Percentiles rank a stretch among this genome's conserved stretches.
Conservation (phyloP, 23 tunicate genomes). For the Halocynthia roretzi region DNA sequence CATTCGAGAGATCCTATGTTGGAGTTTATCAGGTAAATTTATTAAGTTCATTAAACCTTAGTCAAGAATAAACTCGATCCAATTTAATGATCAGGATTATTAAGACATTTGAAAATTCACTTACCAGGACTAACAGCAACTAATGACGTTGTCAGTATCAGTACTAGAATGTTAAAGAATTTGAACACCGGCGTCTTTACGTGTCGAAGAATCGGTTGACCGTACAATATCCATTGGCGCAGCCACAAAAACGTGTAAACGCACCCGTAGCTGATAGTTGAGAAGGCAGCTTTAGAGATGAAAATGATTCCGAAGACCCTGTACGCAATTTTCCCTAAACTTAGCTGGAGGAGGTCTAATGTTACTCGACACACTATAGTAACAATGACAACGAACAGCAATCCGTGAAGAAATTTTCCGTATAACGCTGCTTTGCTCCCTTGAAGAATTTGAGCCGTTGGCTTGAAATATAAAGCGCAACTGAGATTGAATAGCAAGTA, state of each 20-base stretch:
- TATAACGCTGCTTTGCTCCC: conserved; percentile 1
- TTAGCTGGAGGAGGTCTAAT: conserved; percentile 14
- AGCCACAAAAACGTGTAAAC: conserved; percentile 23
- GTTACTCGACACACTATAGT: conserved; percentile 4
- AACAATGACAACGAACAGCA: conserved; percentile 12
- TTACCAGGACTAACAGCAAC: conserved; percentile 24
- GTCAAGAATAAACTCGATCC: no score
- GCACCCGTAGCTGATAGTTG: conserved; percentile 7
- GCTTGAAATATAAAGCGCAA: neutral
- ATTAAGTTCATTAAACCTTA: no score
- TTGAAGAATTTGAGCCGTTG: neutral
- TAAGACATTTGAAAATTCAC: neutral
- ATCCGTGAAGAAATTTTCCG: conserved; percentile 11
- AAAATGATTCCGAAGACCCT: conserved; percentile 5
- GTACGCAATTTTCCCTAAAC: neutral
- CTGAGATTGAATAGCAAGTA: conserved; percentile 9
- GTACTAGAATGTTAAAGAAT: conserved; percentile 16
- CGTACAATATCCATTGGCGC: conserved; percentile 31
- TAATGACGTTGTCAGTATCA: conserved; percentile 8
- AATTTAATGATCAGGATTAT: no score
- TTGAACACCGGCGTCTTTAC: conserved; percentile 23
- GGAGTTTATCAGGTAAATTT: no score
- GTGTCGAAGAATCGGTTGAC: conserved; percentile 10
- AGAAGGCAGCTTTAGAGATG: conserved; percentile 1
- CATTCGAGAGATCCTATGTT: no score